Conservation (phyloP, 2,888 invertebrate species). For the Catocala nupta region DNA sequence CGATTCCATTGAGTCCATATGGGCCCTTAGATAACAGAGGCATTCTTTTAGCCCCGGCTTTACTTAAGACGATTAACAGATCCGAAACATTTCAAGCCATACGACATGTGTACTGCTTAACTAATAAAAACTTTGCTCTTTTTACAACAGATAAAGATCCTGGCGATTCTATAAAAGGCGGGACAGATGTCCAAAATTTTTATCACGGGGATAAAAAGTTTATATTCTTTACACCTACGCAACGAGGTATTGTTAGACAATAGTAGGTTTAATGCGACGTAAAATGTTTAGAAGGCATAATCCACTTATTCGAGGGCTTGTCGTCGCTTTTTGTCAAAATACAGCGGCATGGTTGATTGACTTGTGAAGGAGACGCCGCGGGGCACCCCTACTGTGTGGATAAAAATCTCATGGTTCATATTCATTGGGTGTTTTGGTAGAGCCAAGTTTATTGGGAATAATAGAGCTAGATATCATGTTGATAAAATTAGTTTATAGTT, state of each 20-base stretch:
- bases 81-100: conserved; percentile 37
- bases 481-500: too few relatives aligned
- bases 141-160: conserved; percentile 66
- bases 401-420: conserved; percentile 23
- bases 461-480: conserved; percentile 56
- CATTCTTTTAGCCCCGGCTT: conserved; percentile 36
- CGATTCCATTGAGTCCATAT: conserved; percentile 5
- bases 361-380: conserved; percentile 80
- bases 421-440: conserved; percentile 3
- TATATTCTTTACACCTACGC: conserved; percentile 83
- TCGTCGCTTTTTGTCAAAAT: conserved; percentile 79
- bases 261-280: conserved; percentile 80
- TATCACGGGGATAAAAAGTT: conserved; percentile 74
- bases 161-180: conserved; percentile 69
- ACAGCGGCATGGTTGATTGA: conserved; percentile 78
- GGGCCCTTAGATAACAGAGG: conserved; percentile 25
- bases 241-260: conserved; percentile 76
- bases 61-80: conserved; percentile 47
- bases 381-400: conserved; percentile 76
- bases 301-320: conserved; percentile 85
- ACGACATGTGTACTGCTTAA: conserved; percentile 42
- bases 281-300: conserved; percentile 81
- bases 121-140: conserved; percentile 65
- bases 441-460: conserved; percentile 52
- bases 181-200: conserved; percentile 80